Evolutionary conservation across 2,113 vertebrate genomes (phyloP).

Genomic region (Ictidomys tridecemlineatus): DNA sequence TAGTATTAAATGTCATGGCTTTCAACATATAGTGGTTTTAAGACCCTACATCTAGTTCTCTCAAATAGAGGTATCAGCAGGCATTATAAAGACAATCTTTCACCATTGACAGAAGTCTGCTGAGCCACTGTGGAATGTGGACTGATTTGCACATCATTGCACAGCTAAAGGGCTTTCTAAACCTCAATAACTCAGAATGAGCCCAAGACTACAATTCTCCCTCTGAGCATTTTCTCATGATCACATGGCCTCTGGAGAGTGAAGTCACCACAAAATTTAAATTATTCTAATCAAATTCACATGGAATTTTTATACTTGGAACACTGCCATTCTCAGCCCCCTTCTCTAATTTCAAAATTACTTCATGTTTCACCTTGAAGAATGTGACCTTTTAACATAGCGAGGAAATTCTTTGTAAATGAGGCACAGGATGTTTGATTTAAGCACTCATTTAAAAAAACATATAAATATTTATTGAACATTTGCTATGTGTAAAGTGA

Average conservation of each 20-base stretch:
- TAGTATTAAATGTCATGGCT: constrained; percentile 50
- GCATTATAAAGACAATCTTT: constrained; percentile 55
- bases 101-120: constrained; percentile 47
- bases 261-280: constrained; percentile 78
- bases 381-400: constrained; percentile 79
- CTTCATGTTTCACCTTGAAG: constrained; percentile 84
- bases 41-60: constrained; percentile 53
- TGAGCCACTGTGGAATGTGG: constrained; percentile 46
- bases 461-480: constrained; percentile 72
- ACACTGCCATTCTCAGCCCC: constrained; percentile 66
- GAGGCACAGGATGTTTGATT: constrained; percentile 69
- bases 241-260: constrained; percentile 71
- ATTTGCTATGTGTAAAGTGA: constrained; percentile 71
- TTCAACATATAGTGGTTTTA: constrained; percentile 68
- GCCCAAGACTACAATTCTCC: constrained; percentile 7
- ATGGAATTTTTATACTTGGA: constrained; percentile 80
- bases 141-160: constrained; percentile 52
- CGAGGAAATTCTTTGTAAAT: constrained; percentile 77
- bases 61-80: constrained; percentile 53
- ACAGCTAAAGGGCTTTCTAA: constrained; percentile 61
- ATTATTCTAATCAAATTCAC: constrained; percentile 67
- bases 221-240: constrained; percentile 75
- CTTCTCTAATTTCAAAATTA: constrained; percentile 81
- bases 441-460: constrained; percentile 64
- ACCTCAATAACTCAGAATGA: constrained; percentile 50